These are phyloP conservation scores for Prochilodus magdalenae DNA, from an alignment of 2,113 vertebrate species.

Conservation along the genomic window DNA sequence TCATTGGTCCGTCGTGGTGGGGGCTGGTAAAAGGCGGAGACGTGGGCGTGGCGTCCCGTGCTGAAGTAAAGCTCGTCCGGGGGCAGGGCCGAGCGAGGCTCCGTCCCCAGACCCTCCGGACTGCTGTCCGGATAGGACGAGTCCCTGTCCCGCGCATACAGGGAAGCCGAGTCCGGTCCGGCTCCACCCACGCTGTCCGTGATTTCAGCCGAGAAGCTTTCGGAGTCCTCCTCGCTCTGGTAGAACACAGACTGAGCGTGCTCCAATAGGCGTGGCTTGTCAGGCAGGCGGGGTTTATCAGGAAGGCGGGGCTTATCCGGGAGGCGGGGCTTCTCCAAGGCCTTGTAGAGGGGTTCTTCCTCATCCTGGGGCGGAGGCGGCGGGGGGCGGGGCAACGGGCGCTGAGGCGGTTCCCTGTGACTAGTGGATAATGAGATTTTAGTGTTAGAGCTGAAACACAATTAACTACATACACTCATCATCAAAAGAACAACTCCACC, in stretches of 20 bases:
- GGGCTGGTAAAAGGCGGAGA: conserved; percentile 91
- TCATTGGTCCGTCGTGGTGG: conserved; percentile 84
- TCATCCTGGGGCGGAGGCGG: conserved; percentile 77
- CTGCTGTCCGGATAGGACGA: conserved; percentile 94
- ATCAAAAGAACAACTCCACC: no score
- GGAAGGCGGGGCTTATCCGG: conserved; percentile 66
- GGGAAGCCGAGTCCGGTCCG: conserved; percentile 82
- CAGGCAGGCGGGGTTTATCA: conserved; percentile 69
- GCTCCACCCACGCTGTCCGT: conserved; percentile 65
- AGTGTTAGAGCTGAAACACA: no score
- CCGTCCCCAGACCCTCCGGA: conserved; percentile 82
- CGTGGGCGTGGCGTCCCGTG: conserved; percentile 84
- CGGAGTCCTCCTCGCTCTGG: conserved; percentile 83
- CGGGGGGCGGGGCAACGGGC: conserved; percentile 75
- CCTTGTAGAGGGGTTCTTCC: conserved; percentile 89
- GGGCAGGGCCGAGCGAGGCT: conserved; percentile 71
- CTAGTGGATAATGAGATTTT: neutral
- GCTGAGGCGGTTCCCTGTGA: conserved; percentile 55
- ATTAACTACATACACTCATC: no score
- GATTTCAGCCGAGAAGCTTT: conserved; percentile 81
- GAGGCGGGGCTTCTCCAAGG: conserved; percentile 81
- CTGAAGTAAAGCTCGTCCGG: conserved; percentile 88
- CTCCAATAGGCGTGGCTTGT: conserved; percentile 83
- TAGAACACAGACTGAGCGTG: conserved; percentile 85
- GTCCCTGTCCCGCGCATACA: conserved; percentile 87